A percentile compares a stretch with the other conserved stretches of the same genome.
These are phyloP conservation scores for Stylophora pistillata DNA, from an alignment of 64 coral and sea anemone genomes.

Conservation along the genomic window DNA sequence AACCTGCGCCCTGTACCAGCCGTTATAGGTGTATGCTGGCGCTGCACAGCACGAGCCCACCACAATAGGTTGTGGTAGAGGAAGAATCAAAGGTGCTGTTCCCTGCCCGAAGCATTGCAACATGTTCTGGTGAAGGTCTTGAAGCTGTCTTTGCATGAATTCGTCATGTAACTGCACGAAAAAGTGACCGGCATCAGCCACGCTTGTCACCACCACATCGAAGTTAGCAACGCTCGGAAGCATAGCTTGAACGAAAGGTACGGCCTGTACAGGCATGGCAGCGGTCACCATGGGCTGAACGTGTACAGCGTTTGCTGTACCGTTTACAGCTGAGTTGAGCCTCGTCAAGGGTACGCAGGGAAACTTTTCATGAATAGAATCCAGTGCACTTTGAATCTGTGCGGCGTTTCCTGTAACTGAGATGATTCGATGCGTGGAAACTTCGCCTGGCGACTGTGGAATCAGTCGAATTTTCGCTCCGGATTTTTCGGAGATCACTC, in stretches of 20 bases:
- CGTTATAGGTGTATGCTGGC: constrained; percentile 77
- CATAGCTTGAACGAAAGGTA: constrained; percentile 56
- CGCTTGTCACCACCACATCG: constrained; percentile 90
- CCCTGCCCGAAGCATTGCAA: constrained; percentile 84
- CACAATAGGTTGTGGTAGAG: constrained; percentile 77
- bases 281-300: constrained; percentile 26
- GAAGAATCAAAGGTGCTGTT: constrained; percentile 30
- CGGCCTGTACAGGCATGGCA: constrained; percentile 7
- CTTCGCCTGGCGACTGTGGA: constrained; percentile 84
- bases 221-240: constrained; percentile 76
- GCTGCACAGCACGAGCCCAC: constrained; percentile 78
- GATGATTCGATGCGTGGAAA: constrained; percentile 90
- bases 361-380: constrained; percentile 90
- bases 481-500: constrained; percentile 88
- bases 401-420: constrained; percentile 69
- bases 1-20: constrained; percentile 90
- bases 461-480: constrained; percentile 97
- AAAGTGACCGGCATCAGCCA: constrained; percentile 86
- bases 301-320: not conserved
- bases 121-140: constrained; percentile 94
- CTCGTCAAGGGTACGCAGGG: constrained; percentile 81
- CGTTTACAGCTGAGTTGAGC: constrained; percentile 54
- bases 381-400: constrained; percentile 81
- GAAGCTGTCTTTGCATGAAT: constrained; percentile 63
- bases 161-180: constrained; percentile 87